Evolutionary conservation across 2,888 invertebrate species (phyloP), one percentile per base, ranked within the genome.

Genomic region (Gordius sp.): DNA sequence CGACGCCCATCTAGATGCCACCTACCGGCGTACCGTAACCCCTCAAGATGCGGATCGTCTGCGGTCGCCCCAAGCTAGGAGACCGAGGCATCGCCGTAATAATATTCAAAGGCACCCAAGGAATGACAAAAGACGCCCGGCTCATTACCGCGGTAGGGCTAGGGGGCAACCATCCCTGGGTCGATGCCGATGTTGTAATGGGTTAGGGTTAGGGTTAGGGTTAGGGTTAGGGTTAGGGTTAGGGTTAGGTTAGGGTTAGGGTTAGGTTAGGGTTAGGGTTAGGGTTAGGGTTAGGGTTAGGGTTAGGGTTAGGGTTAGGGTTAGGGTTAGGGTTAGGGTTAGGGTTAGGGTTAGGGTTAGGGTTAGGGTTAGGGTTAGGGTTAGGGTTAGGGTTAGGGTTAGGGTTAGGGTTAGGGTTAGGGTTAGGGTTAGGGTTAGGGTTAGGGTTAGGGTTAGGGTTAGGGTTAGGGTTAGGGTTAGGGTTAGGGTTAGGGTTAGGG

Each of bases 221-320:
- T 54, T 59, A 59, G 59, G 59, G 53, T 59, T 59, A 57, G 58
- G 56, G 59, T 59, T 57, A 54, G 59, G 58, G 56, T 59, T 59
- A 59, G 56, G 57, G 59, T 57, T 60, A 60, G n/a, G n/a, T n/a
- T n/a, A n/a, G n/a, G n/a, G n/a, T n/a, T n/a, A n/a, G n/a, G n/a
- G n/a, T n/a, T n/a, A n/a, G n/a, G n/a, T n/a, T n/a, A n/a, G n/a
- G n/a, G n/a, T n/a, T n/a, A n/a, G n/a, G n/a, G n/a, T n/a, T 20
- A 26, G 57, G 57, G 57, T 59, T 60, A 60, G 47, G 59, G 60
- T 60, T 60, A 60, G 58, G 59, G 60, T 53, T 60, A 59, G 56
- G 62, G 60, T 61, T 60, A 58, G 60, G 61, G 60, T 61, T 60
- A 59, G 60, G 62, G 62, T 60, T 62, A 60, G 60, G 61, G 61